Conservation (phyloP, 23 tunicate species). For the Styela plicata region DNA sequence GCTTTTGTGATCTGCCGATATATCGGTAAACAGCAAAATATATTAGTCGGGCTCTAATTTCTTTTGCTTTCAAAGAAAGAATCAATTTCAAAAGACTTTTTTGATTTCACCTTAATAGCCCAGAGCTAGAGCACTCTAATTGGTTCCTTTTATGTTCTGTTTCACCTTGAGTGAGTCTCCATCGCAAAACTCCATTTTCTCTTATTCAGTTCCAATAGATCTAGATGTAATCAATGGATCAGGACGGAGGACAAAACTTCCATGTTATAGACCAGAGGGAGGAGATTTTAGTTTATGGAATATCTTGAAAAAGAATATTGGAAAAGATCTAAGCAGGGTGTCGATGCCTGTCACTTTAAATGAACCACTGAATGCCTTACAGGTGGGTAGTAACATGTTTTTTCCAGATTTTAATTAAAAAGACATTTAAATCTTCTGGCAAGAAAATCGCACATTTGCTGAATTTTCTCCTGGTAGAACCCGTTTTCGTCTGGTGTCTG, state of each 20-base stretch:
- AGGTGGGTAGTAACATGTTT: slow-evolving; percentile 60
- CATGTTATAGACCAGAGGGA: slow-evolving; percentile 50
- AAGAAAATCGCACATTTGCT: too few relatives aligned
- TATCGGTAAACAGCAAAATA: too few relatives aligned
- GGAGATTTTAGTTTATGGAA: slow-evolving; percentile 84
- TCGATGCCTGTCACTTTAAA: slow-evolving; percentile 97
- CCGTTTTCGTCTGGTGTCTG: too few relatives aligned
- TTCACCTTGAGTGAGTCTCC: too few relatives aligned
- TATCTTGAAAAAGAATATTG: slow-evolving; percentile 85
- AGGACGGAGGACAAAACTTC: slow-evolving; percentile 52
- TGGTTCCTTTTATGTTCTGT: background rate
- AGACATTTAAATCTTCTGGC: too few relatives aligned
- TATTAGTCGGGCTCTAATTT: too few relatives aligned
- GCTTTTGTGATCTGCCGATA: too few relatives aligned
- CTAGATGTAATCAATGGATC: background rate
- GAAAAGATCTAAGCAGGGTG: slow-evolving; percentile 95
- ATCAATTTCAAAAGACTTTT: too few relatives aligned
- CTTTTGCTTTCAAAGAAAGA: too few relatives aligned
- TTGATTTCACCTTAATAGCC: too few relatives aligned
- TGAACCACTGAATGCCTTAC: slow-evolving; percentile 93
- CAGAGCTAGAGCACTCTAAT: background rate
- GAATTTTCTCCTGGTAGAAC: too few relatives aligned
- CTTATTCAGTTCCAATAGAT: background rate
- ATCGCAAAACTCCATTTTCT: background rate
- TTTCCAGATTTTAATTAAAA: too few relatives aligned